Evolutionary conservation across 2,797 vertebrate species (phyloP).

Genomic region (Girardinus metallicus): DNA sequence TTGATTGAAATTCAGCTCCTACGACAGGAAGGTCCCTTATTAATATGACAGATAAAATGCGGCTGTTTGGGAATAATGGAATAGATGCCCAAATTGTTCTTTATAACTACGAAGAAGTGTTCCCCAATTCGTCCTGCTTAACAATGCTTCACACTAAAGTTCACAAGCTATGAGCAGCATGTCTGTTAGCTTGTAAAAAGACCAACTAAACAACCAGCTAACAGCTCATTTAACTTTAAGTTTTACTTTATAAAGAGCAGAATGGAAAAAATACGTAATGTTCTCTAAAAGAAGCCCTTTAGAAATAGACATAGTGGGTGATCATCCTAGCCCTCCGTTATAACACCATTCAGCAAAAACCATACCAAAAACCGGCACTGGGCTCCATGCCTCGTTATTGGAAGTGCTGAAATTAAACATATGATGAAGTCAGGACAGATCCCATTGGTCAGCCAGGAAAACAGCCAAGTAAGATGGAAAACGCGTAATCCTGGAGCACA

Average conservation of each 20-base stretch:
- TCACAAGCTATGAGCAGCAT: background rate
- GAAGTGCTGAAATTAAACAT: constrained; percentile 7
- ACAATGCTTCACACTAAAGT: background rate
- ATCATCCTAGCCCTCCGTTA: background rate
- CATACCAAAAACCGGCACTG: background rate
- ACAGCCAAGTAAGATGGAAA: constrained; percentile 40
- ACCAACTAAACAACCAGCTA: background rate
- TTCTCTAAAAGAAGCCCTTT: background rate
- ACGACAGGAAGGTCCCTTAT: background rate
- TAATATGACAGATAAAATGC: background rate
- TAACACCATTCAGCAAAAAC: background rate
- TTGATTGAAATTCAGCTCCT: background rate
- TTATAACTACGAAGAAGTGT: background rate
- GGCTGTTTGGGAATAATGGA: background rate
- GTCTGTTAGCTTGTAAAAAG: background rate
- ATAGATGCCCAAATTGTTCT: background rate
- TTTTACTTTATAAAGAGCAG: background rate
- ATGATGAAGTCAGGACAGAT: constrained; percentile 24
- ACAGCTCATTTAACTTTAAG: background rate
- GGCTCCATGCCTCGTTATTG: background rate
- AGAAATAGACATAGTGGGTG: background rate
- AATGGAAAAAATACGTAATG: background rate
- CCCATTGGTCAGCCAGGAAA: constrained; percentile 29
- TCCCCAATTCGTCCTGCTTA: background rate
- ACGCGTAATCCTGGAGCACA: constrained; percentile 54